These are phyloP conservation scores for Pitta sordida DNA, from an alignment of 2,113 vertebrate genomes.

Conservation along the genomic window DNA sequence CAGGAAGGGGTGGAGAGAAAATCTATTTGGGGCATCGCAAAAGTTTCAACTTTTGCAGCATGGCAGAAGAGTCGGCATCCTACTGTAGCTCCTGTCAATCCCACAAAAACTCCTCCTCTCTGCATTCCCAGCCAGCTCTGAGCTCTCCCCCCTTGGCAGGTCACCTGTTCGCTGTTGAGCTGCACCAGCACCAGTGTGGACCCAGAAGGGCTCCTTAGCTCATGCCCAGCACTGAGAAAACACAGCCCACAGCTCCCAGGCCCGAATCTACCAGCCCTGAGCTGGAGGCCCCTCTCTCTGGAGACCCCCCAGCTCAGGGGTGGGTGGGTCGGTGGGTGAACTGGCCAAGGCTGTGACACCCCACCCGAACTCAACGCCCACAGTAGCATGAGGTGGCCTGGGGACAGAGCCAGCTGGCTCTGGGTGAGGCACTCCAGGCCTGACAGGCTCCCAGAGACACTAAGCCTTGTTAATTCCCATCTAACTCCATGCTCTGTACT, in stretches of 20 bases:
- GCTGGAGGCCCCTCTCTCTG: background rate
- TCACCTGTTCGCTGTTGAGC: background rate
- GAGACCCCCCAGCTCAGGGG: background rate
- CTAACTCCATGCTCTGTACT: background rate
- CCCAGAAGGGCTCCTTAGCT: background rate
- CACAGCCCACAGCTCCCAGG: background rate
- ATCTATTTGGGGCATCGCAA: background rate
- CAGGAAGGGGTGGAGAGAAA: background rate
- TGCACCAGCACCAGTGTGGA: background rate
- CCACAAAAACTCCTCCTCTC: background rate
- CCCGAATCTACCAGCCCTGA: background rate
- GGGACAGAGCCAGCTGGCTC: background rate
- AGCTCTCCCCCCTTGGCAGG: background rate
- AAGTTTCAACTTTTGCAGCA: background rate
- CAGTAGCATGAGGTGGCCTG: background rate
- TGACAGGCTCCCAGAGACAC: background rate
- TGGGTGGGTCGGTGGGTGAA: fast-evolving
- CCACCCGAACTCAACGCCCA: background rate
- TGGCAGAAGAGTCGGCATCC: background rate
- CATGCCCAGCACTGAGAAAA: background rate
- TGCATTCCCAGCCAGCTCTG: background rate
- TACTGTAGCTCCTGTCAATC: background rate
- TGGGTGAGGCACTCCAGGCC: background rate
- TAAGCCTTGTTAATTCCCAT: background rate
- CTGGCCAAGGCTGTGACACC: background rate